phyloP scores from a whole-genome alignment of 2,113 vertebrate species.

The Salvator merianae region DNA sequence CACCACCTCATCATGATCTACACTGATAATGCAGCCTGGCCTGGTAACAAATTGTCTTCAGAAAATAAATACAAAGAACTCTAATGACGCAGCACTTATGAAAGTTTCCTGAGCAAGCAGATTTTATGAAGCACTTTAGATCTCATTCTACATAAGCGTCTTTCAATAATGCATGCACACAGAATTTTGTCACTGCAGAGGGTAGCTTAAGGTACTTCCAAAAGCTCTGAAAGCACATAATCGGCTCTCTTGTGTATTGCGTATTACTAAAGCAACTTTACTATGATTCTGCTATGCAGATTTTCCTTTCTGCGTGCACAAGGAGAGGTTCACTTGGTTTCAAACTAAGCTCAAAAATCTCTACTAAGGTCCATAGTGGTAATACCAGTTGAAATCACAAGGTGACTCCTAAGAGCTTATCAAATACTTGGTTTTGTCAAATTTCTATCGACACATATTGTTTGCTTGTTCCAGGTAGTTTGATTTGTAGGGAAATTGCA shows the following conservation, averaged over 20 bases:
- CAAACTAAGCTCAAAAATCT: constrained; percentile 34
- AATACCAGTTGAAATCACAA: constrained; percentile 21
- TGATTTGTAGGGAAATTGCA: constrained; percentile 12
- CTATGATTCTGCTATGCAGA: not conserved
- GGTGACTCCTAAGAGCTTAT: constrained; percentile 7
- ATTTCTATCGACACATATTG: not conserved
- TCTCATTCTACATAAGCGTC: not conserved
- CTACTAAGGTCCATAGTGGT: not conserved
- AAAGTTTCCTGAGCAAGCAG: not conserved
- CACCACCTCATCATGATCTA: too few relatives aligned
- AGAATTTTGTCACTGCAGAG: not conserved
- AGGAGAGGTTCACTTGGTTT: constrained; percentile 43
- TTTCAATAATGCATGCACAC: not conserved
- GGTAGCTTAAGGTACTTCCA: not conserved
- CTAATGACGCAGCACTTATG: not conserved
- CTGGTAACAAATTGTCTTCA: too few relatives aligned
- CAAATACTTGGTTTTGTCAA: constrained; percentile 26
- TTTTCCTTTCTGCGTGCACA: not conserved
- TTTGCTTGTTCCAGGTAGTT: constrained; percentile 7
- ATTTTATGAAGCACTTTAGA: not conserved
- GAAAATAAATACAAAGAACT: too few relatives aligned
- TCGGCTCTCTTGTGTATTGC: not conserved
- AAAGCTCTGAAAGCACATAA: not conserved
- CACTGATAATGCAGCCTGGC: too few relatives aligned
- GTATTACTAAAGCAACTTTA: not conserved